Base-by-base conservation (phyloP, 2,797 vertebrate species). In the Melanotaenia pygmaea region DNA sequence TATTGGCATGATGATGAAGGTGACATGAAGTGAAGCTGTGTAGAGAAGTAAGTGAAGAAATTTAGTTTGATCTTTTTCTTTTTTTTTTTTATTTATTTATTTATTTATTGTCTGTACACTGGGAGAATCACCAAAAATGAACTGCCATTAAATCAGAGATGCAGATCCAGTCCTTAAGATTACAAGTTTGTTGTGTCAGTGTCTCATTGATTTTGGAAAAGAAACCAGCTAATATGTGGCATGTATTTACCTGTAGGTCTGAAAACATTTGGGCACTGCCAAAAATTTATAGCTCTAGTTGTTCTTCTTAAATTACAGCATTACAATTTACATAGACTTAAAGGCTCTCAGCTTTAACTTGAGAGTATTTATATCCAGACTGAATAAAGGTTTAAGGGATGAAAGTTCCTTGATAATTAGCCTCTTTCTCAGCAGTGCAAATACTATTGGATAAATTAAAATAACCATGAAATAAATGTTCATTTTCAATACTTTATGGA, bases 381-480 rank as follows among this genome's bases (percentile, higher is more conserved):
- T 28, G 32, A 35, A 60, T 11, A 1, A 34, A 47, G 9, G 2
- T 45, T 47, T 26, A 37, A 32, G 5, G 47, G n/a, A 69, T 26
- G 2, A 47, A 50, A 37, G 35, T 26, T 14, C 16, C 13, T 28
- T 14, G 6, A n/a, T 69, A 37, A 69, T 59, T 60, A 51, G 11
- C 9, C 6, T 51, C 4, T 53, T n/a, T 28, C 58, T 34, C n/a
- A 37, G 43, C 45, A 16, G 22, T 38, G 28, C 5, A 69, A 60
- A 60, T 26, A 32, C 26, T 37, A 69, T 50, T 69, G 43, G 30
- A 47, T 50, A 37, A 13, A 59, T 69, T 60, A 60, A 51, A 45
- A 69, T 69, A 69, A 28, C 32, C 32, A 26, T 59, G 26, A 59
- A 60, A 51, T 59, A 59, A 69, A 60, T 50, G 26, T 60, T 26